Conservation (phyloP, 2,113 vertebrate genomes). For the Nannobrachium achirus region DNA sequence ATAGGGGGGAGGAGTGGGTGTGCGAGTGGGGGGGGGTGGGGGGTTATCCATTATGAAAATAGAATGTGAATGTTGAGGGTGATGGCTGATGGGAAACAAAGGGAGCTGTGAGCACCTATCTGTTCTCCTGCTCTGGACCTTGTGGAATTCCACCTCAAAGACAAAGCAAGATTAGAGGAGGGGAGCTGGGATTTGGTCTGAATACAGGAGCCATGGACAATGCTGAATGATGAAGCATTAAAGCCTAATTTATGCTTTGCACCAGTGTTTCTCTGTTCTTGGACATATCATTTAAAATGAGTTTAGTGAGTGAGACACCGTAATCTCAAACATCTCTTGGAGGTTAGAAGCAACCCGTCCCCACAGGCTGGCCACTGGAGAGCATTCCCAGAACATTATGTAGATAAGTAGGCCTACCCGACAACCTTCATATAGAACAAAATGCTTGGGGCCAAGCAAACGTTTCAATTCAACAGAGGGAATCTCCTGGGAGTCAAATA, state of each 20-base stretch:
- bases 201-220: background rate
- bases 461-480: too few relatives aligned
- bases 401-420: too few relatives aligned
- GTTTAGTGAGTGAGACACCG: too few relatives aligned
- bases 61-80: background rate
- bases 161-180: constrained; percentile 20
- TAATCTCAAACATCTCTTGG: too few relatives aligned
- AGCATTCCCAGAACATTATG: too few relatives aligned
- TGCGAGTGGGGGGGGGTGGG: background rate
- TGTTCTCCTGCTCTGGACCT: background rate
- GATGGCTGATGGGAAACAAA: background rate
- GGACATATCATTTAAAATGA: too few relatives aligned
- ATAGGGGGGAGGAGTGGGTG: background rate
- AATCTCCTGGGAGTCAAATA: too few relatives aligned
- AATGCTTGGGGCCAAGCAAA: too few relatives aligned
- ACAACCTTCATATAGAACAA: too few relatives aligned
- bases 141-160: constrained; percentile 20
- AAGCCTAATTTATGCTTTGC: constrained; percentile 1
- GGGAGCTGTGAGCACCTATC: constrained; percentile 1
- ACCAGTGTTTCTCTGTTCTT: too few relatives aligned
- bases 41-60: background rate
- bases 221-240: constrained; percentile 2
- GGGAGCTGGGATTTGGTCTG: background rate
- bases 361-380: too few relatives aligned
- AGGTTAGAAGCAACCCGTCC: too few relatives aligned